phyloP scores from a whole-genome alignment of 2,113 vertebrate genomes.

The Nasalis larvatus region DNA sequence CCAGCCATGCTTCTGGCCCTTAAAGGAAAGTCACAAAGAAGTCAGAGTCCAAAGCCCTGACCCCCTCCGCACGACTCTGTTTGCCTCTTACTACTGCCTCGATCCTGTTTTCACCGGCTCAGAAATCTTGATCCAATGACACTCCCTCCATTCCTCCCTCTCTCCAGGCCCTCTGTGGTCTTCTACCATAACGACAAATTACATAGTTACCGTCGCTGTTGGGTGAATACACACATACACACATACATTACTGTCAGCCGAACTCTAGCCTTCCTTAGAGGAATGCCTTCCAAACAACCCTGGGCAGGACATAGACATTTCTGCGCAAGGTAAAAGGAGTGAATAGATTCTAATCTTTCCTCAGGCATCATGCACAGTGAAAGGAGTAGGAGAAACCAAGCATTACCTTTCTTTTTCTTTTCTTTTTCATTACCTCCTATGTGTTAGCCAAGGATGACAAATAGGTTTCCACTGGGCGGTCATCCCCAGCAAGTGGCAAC shows the following conservation, averaged over 20 bases:
- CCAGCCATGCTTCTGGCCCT: not conserved
- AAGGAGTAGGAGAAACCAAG: not conserved
- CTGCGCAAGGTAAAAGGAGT: not conserved
- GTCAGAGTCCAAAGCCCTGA: not conserved
- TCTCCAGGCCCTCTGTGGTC: not conserved
- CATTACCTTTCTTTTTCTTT: not conserved
- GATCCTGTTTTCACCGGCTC: not conserved
- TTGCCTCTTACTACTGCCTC: not conserved
- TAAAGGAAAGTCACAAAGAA: not conserved
- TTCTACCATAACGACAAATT: not conserved
- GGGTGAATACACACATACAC: not conserved
- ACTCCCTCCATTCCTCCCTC: accelerated
- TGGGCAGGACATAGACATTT: not conserved
- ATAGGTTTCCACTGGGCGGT: not conserved
- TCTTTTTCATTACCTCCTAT: not conserved
- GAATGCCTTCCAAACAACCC: not conserved
- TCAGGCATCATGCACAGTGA: not conserved
- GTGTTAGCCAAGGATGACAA: not conserved
- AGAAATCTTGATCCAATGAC: not conserved
- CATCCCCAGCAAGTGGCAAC: not conserved
- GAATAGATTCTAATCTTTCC: not conserved
- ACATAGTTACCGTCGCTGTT: not conserved
- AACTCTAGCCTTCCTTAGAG: not conserved
- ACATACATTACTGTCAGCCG: not conserved
- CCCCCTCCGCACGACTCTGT: not conserved